Evolutionary conservation across 2,888 invertebrate species (phyloP).

Genomic region (Cheilosia urbana): DNA sequence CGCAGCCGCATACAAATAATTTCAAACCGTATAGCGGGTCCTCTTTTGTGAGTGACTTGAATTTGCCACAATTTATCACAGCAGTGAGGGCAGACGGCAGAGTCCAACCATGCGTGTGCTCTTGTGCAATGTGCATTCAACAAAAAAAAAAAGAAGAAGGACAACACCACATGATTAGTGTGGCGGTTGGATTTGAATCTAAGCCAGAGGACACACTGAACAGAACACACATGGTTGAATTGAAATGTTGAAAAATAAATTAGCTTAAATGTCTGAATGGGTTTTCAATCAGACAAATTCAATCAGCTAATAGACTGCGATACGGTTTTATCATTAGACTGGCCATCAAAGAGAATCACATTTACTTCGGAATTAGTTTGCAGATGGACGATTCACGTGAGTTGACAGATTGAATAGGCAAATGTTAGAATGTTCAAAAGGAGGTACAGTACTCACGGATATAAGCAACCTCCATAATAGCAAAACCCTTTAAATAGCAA

Average conservation of each 20-base stretch:
- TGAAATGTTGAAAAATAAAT: slow-evolving; percentile 35
- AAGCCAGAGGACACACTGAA: slow-evolving; percentile 31
- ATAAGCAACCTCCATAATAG: too few species aligned
- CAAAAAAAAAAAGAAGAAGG: too few species aligned
- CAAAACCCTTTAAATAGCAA: too few species aligned
- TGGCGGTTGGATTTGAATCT: slow-evolving; percentile 11
- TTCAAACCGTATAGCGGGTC: slow-evolving; percentile 9
- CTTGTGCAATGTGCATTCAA: slow-evolving; percentile 35
- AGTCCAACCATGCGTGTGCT: slow-evolving; percentile 22
- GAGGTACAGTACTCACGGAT: too few species aligned
- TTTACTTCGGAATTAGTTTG: background rate
- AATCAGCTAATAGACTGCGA: slow-evolving; percentile 30
- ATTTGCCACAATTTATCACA: slow-evolving; percentile 27
- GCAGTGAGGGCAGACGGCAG: background rate
- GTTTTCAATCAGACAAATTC: slow-evolving; percentile 44
- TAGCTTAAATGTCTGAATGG: slow-evolving; percentile 34
- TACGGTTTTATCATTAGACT: background rate
- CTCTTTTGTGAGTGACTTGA: slow-evolving; percentile 23
- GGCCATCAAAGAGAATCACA: background rate
- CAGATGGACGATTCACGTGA: background rate
- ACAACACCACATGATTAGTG: slow-evolving; percentile 31
- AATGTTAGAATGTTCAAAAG: too few species aligned
- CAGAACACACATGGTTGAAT: background rate
- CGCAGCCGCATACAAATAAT: slow-evolving; percentile 39
- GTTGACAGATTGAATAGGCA: too few species aligned